Conservation (phyloP, 2,113 vertebrate genomes). For the Psettodes erumei region DNA sequence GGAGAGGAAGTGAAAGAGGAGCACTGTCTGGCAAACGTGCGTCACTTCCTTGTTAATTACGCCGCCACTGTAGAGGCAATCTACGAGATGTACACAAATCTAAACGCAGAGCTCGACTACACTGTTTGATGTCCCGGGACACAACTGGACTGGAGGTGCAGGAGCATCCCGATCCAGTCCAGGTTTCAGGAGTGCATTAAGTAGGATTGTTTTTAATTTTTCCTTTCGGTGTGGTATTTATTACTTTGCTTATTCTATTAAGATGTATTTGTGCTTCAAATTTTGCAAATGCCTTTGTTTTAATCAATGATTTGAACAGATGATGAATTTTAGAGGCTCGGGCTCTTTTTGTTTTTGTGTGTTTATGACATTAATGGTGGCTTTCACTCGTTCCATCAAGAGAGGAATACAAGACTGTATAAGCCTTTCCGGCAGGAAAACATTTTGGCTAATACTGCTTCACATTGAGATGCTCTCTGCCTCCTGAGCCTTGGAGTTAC, state of each 20-base stretch:
- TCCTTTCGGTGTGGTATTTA: constrained; percentile 49
- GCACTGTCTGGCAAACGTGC: constrained; percentile 89
- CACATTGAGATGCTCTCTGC: not conserved
- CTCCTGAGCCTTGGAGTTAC: not conserved
- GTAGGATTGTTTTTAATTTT: not conserved
- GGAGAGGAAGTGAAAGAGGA: constrained; percentile 92
- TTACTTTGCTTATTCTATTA: constrained; percentile 42
- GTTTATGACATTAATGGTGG: not conserved
- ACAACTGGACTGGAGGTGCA: not conserved
- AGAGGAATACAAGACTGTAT: constrained; percentile 17
- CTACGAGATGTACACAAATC: constrained; percentile 92
- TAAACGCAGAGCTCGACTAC: constrained; percentile 94
- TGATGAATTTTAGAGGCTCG: not conserved
- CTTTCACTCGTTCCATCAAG: not conserved
- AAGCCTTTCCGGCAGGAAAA: not conserved
- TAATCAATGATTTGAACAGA: not conserved
- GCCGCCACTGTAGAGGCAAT: constrained; percentile 90
- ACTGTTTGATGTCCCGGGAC: constrained; percentile 81
- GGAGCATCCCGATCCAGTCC: not conserved
- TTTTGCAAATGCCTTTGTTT: constrained; percentile 18
- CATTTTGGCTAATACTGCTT: not conserved
- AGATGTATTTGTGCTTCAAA: constrained; percentile 14
- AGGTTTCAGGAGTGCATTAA: constrained; percentile 19
- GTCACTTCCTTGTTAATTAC: constrained; percentile 89
- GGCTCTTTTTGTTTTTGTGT: not conserved